Conservation (phyloP, 2,113 vertebrate species). For the Trematomus loennbergii region DNA sequence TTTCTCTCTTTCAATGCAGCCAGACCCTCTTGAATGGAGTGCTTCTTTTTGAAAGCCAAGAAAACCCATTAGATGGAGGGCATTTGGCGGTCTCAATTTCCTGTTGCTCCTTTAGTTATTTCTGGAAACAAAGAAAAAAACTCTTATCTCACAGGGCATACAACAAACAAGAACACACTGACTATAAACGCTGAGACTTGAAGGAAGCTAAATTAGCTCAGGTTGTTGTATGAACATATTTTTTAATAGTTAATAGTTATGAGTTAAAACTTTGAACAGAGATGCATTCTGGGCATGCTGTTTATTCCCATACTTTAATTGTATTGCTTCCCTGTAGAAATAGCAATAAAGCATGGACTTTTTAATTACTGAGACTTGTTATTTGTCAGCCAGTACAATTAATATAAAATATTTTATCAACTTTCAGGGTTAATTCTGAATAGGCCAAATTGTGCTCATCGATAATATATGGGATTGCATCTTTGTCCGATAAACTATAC, state of each 20-base stretch:
- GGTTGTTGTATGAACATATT: background rate
- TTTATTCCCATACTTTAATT: background rate
- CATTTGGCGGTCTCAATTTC: conserved; percentile 13
- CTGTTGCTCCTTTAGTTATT: conserved; percentile 38
- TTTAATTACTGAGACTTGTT: background rate
- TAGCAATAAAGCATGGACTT: background rate
- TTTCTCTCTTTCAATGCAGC: conserved; percentile 45
- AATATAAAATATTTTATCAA: background rate
- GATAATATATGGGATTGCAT: background rate
- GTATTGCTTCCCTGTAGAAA: background rate
- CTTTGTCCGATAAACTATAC: background rate
- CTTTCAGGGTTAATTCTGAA: background rate
- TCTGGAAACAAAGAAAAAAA: conserved; percentile 28
- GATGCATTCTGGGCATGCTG: background rate
- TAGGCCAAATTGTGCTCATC: background rate
- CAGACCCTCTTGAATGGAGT: conserved; percentile 48
- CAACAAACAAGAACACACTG: background rate
- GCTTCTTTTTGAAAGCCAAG: conserved; percentile 27
- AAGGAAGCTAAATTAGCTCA: background rate
- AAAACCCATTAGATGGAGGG: conserved; percentile 28
- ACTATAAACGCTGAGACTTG: background rate
- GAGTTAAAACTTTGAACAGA: background rate
- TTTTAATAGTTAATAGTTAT: background rate
- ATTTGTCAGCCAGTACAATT: background rate
- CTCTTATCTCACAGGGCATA: conserved; percentile 11